Evolutionary conservation across 2,888 invertebrate species (phyloP).

Genomic region (Neoaliturus tenellus): DNA sequence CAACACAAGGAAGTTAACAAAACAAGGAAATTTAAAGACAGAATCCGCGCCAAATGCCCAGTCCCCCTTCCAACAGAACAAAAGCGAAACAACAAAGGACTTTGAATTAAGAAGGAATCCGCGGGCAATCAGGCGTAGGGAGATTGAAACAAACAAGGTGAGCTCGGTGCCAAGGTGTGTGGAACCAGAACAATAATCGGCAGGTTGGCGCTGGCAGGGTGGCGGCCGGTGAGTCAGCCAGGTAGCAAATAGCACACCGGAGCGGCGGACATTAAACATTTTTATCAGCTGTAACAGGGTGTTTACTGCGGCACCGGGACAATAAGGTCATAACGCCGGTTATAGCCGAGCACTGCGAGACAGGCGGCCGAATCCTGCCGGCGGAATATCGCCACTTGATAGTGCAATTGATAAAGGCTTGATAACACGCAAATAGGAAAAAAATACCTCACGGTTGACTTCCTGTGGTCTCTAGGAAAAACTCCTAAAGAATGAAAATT

Average conservation of each 20-base stretch:
- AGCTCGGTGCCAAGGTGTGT: conserved; percentile 3
- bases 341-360: no score
- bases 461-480: no score
- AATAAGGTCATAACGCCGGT: not conserved
- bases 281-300: conserved; percentile 16
- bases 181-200: conserved; percentile 18
- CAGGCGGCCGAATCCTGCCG: no score
- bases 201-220: conserved; percentile 15
- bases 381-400: no score
- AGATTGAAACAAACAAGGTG: conserved; percentile 8
- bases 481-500: no score
- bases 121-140: conserved; percentile 10
- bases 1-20: no score
- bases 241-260: conserved; percentile 2
- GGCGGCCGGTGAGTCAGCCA: not conserved
- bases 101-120: conserved; percentile 26
- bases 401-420: no score
- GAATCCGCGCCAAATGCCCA: no score
- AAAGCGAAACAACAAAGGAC: not conserved
- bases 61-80: not conserved
- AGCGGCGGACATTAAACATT: not conserved
- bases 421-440: no score
- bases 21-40: no score
- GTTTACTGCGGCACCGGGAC: conserved; percentile 5
- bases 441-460: no score